Percentiles rank a stretch among this genome's conserved stretches.
Evolutionary conservation across 1,140 invertebrate species (phyloP).

Genomic region (Parapsyche elsis): DNA sequence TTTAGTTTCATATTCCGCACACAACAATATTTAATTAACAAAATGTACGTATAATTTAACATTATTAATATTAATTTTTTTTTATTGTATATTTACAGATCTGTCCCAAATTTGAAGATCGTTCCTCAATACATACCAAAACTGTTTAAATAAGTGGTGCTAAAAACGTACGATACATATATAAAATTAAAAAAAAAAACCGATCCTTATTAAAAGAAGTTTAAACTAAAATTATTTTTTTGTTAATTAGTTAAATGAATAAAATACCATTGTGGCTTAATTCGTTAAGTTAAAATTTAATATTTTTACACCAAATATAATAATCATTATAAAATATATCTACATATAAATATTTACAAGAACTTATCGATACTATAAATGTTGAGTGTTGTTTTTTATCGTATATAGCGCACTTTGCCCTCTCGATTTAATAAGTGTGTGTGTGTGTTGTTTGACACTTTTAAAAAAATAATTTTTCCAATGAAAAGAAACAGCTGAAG

Average conservation of each 20-base stretch:
- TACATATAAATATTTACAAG: slow-evolving; percentile 1
- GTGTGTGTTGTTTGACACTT: too few relatives aligned
- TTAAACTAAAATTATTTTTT: neutral
- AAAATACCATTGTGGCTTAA: slow-evolving; percentile 34
- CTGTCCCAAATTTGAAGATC: neutral
- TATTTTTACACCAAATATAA: slow-evolving; percentile 39
- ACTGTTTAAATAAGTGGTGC: neutral
- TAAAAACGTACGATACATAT: neutral
- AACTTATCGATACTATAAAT: slow-evolving; percentile 4
- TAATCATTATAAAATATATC: slow-evolving; percentile 10
- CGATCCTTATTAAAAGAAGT: neutral
- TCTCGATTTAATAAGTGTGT: neutral
- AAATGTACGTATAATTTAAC: too few relatives aligned
- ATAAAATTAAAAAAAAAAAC: too few relatives aligned
- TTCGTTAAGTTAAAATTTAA: slow-evolving; percentile 25
- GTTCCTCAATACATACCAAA: neutral
- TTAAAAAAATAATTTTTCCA: neutral
- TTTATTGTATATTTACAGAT: neutral
- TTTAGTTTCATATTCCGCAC: neutral
- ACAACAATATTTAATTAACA: neutral
- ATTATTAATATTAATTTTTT: neutral
- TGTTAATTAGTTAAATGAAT: slow-evolving; percentile 3
- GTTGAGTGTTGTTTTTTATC: slow-evolving; percentile 7
- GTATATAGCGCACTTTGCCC: neutral
- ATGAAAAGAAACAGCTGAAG: neutral